phyloP scores from a whole-genome alignment of 2,113 vertebrate genomes.

The Seriola quinqueradiata region DNA sequence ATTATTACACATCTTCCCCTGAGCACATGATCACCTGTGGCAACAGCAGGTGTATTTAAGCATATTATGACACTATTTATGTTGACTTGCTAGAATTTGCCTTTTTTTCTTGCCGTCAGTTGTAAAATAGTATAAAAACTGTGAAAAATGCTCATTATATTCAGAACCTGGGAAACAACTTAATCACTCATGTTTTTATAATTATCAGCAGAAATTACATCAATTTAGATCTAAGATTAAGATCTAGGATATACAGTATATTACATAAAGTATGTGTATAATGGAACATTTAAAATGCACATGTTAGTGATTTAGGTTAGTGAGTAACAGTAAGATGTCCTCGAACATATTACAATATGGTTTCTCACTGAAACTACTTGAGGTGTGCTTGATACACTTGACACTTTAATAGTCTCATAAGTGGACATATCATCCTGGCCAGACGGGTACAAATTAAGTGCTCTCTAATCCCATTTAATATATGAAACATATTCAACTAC shows the following conservation, averaged over 20 bases:
- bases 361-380: constrained; percentile 33
- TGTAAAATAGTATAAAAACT: background rate
- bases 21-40: no score
- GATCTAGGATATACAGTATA: background rate
- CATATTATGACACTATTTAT: background rate
- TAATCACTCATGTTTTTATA: background rate
- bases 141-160: background rate
- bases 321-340: constrained; percentile 9
- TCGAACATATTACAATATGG: constrained; percentile 32
- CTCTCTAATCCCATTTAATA: constrained; percentile 43
- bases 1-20: background rate
- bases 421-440: constrained; percentile 24
- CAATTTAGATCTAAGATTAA: background rate
- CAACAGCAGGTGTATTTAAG: background rate
- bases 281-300: constrained; percentile 11
- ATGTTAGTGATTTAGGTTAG: constrained; percentile 19
- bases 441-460: constrained; percentile 42
- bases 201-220: background rate
- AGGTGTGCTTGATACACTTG: constrained; percentile 48
- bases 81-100: background rate
- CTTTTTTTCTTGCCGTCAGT: background rate
- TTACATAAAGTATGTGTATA: background rate
- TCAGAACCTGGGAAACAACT: background rate
- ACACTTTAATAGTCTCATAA: constrained; percentile 55
- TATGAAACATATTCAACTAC: constrained; percentile 34